A percentile compares a stretch with the other conserved stretches of the same genome.
Conservation (phyloP, 2,113 vertebrate genomes). For the Morphnarchus princeps region DNA sequence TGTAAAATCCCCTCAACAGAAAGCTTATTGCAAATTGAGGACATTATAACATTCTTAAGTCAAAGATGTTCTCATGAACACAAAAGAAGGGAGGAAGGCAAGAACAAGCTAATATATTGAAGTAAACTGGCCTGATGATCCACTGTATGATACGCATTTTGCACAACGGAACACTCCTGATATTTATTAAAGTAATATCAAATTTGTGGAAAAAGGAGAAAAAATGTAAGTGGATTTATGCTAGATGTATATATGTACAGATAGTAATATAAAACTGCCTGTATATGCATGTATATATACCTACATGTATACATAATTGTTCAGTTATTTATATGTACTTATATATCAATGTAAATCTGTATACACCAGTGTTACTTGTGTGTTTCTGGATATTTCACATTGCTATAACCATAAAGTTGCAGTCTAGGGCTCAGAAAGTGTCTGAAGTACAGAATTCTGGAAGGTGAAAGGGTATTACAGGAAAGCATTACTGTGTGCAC, state of each 20-base stretch:
- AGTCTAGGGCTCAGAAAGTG: not conserved
- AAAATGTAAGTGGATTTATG: not conserved
- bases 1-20: not conserved
- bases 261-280: not conserved
- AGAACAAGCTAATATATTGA: not conserved
- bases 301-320: not conserved
- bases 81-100: not conserved
- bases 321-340: not conserved
- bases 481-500: not conserved
- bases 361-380: not conserved
- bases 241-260: not conserved
- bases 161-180: not conserved
- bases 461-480: not conserved
- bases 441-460: not conserved
- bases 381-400: not conserved
- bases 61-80: not conserved
- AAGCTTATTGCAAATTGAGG: not conserved
- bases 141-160: not conserved
- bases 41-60: not conserved
- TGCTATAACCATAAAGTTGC: not conserved
- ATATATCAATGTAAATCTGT: not conserved
- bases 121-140: not conserved
- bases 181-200: not conserved
- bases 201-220: not conserved
- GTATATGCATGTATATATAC: not conserved